A percentile compares a stretch with the other conserved stretches of the same genome.
These are phyloP conservation scores for Petroica traversi DNA, from an alignment of 2,113 vertebrate species.

Conservation along the genomic window DNA sequence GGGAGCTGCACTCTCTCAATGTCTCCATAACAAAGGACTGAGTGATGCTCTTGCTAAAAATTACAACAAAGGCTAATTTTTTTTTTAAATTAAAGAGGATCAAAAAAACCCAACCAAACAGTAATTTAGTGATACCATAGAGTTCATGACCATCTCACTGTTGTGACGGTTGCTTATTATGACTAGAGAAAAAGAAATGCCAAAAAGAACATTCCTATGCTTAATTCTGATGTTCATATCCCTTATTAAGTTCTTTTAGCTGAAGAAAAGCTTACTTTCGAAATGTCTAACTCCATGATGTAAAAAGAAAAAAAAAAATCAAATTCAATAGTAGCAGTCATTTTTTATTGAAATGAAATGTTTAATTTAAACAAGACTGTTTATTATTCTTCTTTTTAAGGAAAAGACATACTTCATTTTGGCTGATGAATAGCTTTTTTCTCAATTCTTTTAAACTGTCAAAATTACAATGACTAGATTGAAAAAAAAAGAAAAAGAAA, in stretches of 20 bases:
- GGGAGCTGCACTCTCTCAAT: background rate
- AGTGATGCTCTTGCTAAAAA: background rate
- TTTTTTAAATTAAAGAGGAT: background rate
- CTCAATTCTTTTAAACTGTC: background rate
- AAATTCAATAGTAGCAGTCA: background rate
- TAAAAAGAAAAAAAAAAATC: background rate
- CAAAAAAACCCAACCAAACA: background rate
- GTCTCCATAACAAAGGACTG: background rate
- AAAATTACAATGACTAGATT: background rate
- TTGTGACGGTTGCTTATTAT: background rate
- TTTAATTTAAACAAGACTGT: background rate
- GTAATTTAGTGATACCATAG: background rate
- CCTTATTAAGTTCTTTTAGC: background rate
- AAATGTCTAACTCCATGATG: background rate
- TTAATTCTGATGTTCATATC: background rate
- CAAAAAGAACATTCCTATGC: accelerated
- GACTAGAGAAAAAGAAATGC: background rate
- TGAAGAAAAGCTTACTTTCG: background rate
- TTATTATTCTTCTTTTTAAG: background rate
- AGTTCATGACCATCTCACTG: background rate
- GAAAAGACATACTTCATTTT: background rate
- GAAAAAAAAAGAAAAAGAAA: background rate
- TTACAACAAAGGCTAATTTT: background rate
- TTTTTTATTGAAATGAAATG: background rate
- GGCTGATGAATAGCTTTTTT: background rate